Evolutionary conservation across 2,888 invertebrate species (phyloP).

Genomic region (Bellardia bayeri): DNA sequence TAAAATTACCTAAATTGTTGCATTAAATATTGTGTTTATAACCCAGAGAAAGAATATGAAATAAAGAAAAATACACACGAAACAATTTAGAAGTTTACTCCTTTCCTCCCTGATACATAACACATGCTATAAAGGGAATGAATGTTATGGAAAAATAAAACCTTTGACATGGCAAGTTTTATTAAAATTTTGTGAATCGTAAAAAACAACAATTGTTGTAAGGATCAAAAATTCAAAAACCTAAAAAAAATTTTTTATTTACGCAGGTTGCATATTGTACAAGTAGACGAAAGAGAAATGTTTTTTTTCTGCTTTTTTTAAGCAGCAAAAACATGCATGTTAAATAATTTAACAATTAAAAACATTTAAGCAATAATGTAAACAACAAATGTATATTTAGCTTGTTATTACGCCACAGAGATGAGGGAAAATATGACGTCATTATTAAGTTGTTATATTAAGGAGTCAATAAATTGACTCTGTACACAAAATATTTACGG

Average conservation of each 20-base stretch:
- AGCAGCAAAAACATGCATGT: conserved; percentile 18
- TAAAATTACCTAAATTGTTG: conserved; percentile 59
- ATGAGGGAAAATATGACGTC: background rate
- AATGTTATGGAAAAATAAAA: conserved; percentile 28
- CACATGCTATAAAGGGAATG: background rate
- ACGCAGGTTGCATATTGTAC: conserved; percentile 4
- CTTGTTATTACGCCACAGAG: background rate
- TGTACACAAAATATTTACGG: background rate
- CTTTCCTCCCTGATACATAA: background rate
- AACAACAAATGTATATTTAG: background rate
- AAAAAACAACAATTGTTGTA: conserved; percentile 16
- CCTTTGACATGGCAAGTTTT: conserved; percentile 52
- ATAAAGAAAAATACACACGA: background rate
- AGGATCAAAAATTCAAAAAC: conserved; percentile 15
- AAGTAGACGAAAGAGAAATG: background rate
- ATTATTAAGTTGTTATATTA: conserved; percentile 24
- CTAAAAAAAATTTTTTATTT: conserved; percentile 4
- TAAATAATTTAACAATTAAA: conserved; percentile 32
- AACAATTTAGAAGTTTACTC: background rate
- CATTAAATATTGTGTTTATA: conserved; percentile 37
- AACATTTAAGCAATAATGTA: background rate
- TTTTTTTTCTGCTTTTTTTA: background rate
- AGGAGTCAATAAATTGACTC: background rate
- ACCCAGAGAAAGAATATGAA: background rate
- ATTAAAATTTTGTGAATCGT: conserved; percentile 17